Evolutionary conservation across 2,888 invertebrate genomes (phyloP).

Genomic region (Helicoverpa assulta): DNA sequence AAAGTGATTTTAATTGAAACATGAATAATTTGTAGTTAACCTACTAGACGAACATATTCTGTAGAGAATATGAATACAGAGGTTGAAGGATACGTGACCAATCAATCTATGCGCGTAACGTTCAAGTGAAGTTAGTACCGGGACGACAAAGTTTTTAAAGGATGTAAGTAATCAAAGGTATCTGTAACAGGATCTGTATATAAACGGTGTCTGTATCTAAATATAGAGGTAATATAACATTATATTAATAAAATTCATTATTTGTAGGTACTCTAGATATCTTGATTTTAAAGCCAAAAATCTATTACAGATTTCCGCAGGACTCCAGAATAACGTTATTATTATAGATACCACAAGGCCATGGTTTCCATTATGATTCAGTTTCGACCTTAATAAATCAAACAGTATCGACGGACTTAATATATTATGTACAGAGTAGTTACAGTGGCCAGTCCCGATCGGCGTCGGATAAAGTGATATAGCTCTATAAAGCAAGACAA

Average conservation of each 20-base stretch:
- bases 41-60: background rate
- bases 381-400: slow-evolving; percentile 3
- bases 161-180: no score
- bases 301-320: no score
- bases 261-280: no score
- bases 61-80: background rate
- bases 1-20: slow-evolving; percentile 27
- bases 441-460: slow-evolving; percentile 6
- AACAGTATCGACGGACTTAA: slow-evolving; percentile 6
- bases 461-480: slow-evolving; percentile 37
- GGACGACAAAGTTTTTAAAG: no score
- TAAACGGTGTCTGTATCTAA: no score
- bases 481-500: slow-evolving; percentile 33
- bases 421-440: slow-evolving; percentile 15
- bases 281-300: no score
- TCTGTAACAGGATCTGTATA: no score
- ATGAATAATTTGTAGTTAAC: slow-evolving; percentile 18
- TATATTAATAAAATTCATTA: no score
- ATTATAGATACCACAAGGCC: background rate
- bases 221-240: no score
- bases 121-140: background rate
- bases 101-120: background rate
- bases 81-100: background rate
- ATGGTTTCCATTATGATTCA: background rate
- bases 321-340: background rate